phyloP scores from a whole-genome alignment of 1,140 invertebrate genomes.

The Macrocentrus cingulum region DNA sequence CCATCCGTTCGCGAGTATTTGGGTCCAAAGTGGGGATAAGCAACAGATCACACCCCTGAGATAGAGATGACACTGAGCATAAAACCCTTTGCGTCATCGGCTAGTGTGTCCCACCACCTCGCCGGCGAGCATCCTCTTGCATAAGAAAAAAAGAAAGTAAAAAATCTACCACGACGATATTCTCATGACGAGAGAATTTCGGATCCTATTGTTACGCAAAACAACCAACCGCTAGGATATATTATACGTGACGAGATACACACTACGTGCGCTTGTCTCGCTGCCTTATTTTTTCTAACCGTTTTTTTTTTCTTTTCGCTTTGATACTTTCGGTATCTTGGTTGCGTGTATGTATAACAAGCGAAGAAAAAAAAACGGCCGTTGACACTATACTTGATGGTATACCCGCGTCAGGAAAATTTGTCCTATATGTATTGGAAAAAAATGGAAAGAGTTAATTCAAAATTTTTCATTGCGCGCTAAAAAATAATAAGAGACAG shows the following conservation, averaged over 20 bases:
- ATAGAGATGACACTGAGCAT: slow-evolving; percentile 33
- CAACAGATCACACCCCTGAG: slow-evolving; percentile 48
- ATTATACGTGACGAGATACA: not conserved
- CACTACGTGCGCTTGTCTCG: not conserved
- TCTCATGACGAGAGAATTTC: slow-evolving; percentile 20
- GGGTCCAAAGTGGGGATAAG: slow-evolving; percentile 14
- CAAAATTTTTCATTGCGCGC: too few relatives aligned
- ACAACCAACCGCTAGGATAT: slow-evolving; percentile 38
- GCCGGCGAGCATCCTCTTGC: slow-evolving; percentile 20
- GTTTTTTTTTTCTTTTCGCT: slow-evolving; percentile 34
- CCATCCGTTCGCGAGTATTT: too few relatives aligned
- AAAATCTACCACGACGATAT: slow-evolving; percentile 36
- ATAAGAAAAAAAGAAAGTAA: slow-evolving; percentile 23
- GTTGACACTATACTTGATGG: too few relatives aligned
- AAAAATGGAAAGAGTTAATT: too few relatives aligned
- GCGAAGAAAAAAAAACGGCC: too few relatives aligned
- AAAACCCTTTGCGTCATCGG: slow-evolving; percentile 21
- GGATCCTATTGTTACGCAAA: slow-evolving; percentile 45
- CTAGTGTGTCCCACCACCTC: not conserved
- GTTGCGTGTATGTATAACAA: not conserved
- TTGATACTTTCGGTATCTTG: slow-evolving; percentile 17
- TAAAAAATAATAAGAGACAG: too few relatives aligned
- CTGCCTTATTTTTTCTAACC: slow-evolving; percentile 34
- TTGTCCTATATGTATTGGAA: too few relatives aligned
- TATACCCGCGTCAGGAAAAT: too few relatives aligned